phyloP scores from a whole-genome alignment of 2,888 invertebrate species.

The Vesta saturnalis region DNA sequence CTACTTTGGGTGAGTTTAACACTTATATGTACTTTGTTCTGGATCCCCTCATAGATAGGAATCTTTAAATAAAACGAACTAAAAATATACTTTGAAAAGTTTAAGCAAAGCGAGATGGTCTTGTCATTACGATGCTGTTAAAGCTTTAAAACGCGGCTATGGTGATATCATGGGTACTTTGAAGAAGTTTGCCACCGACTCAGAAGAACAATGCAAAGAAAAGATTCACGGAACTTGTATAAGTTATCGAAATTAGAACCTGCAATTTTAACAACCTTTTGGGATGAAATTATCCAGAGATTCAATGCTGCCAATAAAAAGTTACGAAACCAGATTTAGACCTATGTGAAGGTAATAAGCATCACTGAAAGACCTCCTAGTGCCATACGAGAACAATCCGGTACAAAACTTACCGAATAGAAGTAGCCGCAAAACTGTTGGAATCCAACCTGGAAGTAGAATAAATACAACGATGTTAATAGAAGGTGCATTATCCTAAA shows the following conservation, averaged over 20 bases:
- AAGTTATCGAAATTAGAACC: neutral
- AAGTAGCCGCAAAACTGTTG: neutral
- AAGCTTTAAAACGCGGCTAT: neutral
- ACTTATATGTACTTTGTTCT: neutral
- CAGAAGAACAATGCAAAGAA: neutral
- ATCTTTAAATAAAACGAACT: no score
- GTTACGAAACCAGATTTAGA: neutral
- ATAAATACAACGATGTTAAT: neutral
- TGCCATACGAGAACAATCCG: no score
- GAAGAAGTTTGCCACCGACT: neutral
- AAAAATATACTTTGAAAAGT: no score
- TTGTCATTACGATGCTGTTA: neutral
- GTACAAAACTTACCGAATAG: no score
- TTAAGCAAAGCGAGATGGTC: neutral
- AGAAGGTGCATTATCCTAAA: neutral
- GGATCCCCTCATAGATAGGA: no score
- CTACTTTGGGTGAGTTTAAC: neutral
- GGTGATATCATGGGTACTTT: neutral
- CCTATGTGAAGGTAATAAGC: neutral
- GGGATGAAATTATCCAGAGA: neutral
- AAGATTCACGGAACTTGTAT: neutral
- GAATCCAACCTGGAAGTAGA: neutral
- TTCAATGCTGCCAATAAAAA: neutral
- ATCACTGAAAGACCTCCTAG: neutral
- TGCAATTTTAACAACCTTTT: neutral